These are phyloP conservation scores for Clarias batrachus DNA, from an alignment of 2,113 vertebrate species.

Conservation along the genomic window DNA sequence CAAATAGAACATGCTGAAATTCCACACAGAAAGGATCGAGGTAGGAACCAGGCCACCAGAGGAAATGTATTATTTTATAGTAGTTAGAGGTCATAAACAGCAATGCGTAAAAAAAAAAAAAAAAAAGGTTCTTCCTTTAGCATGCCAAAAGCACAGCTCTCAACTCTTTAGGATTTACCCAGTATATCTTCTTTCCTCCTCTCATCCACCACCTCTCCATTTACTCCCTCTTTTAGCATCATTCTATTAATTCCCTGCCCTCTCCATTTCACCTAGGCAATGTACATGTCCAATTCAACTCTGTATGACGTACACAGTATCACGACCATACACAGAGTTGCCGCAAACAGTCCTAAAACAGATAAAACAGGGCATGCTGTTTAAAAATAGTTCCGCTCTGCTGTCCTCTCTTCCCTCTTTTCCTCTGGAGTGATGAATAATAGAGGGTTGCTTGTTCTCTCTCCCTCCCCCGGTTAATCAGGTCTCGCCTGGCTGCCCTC, in stretches of 20 bases:
- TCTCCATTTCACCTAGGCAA: neutral
- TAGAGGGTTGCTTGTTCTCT: constrained; percentile 73
- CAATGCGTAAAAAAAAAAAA: neutral
- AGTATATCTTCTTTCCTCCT: neutral
- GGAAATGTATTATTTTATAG: neutral
- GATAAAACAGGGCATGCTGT: constrained; percentile 10
- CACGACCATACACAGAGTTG: neutral
- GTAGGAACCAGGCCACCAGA: neutral
- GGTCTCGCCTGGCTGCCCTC: constrained; percentile 69
- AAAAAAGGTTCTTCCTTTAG: neutral
- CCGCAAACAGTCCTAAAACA: constrained; percentile 13
- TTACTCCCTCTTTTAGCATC: neutral
- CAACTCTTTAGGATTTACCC: neutral
- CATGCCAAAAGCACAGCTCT: neutral
- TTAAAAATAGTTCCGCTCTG: constrained; percentile 33
- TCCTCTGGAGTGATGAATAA: constrained; percentile 71
- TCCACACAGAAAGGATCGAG: neutral
- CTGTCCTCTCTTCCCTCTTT: constrained; percentile 41
- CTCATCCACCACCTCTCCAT: neutral
- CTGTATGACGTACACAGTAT: neutral
- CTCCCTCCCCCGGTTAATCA: constrained; percentile 72
- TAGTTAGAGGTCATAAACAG: neutral
- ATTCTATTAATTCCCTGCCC: neutral
- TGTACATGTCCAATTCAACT: neutral
- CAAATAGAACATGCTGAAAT: neutral